A percentile compares a stretch with the other conserved stretches of the same genome.
These are phyloP conservation scores for Vulpes ferrilata DNA, from an alignment of 2,113 vertebrate genomes.

Conservation along the genomic window DNA sequence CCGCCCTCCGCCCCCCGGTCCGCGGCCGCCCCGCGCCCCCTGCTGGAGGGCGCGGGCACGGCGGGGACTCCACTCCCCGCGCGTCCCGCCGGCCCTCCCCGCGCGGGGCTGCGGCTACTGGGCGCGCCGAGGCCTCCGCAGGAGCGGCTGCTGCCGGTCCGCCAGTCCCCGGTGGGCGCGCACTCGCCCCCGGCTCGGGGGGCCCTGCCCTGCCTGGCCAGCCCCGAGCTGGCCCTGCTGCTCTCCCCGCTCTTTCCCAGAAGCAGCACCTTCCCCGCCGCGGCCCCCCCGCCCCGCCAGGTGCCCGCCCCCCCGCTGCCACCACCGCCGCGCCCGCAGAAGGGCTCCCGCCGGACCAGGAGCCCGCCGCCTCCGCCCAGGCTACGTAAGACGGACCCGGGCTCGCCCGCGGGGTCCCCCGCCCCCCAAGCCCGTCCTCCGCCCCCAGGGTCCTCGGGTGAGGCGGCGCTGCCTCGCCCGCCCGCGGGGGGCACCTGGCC, in stretches of 20 bases:
- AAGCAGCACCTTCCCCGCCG: slow-evolving; percentile 92
- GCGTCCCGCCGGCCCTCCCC: slow-evolving; percentile 62
- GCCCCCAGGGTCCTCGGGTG: no score
- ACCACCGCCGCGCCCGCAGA: slow-evolving; percentile 72
- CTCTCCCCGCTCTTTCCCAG: slow-evolving; percentile 94
- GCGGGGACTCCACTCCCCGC: slow-evolving; percentile 59
- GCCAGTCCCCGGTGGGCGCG: slow-evolving; percentile 93
- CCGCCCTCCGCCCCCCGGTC: slow-evolving; percentile 79
- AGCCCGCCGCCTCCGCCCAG: slow-evolving; percentile 78
- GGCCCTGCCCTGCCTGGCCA: slow-evolving; percentile 86
- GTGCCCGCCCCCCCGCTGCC: slow-evolving; percentile 73
- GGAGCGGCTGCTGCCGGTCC: slow-evolving; percentile 87
- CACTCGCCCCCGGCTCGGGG: slow-evolving; percentile 92
- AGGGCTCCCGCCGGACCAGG: slow-evolving; percentile 77
- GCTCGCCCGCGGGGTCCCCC: slow-evolving; percentile 20
- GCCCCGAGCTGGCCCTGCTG: slow-evolving; percentile 88
- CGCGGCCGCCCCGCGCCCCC: slow-evolving; percentile 81
- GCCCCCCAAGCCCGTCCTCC: background rate
- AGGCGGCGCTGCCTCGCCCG: background rate
- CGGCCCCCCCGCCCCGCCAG: slow-evolving; percentile 85
- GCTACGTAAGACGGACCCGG: slow-evolving; percentile 82
- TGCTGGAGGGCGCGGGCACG: slow-evolving; percentile 78
- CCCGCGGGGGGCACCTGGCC: background rate
- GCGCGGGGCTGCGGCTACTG: slow-evolving; percentile 66
- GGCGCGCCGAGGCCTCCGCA: slow-evolving; percentile 81